Percentiles rank a stretch among this genome's conserved stretches.
These are phyloP conservation scores for Crotalus viridis DNA, from an alignment of 2,113 vertebrate species.

Conservation along the genomic window DNA sequence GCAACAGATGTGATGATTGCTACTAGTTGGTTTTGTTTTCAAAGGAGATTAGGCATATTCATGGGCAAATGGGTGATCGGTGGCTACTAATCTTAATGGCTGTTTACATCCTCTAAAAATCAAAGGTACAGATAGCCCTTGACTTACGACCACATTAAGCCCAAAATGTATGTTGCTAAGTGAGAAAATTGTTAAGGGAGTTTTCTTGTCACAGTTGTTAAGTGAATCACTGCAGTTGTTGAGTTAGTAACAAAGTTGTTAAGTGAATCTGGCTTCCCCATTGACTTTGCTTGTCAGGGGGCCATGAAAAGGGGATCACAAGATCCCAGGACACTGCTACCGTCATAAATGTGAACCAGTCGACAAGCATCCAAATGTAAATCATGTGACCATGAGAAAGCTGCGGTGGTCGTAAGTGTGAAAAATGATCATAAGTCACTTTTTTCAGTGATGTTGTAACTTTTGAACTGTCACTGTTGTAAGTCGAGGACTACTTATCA, in stretches of 20 bases:
- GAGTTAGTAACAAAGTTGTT: background rate
- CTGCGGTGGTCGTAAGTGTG: background rate
- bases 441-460: too few relatives aligned
- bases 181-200: background rate
- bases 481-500: background rate
- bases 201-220: background rate
- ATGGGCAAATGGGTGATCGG: background rate
- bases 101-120: background rate
- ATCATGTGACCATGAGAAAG: background rate
- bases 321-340: background rate
- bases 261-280: background rate
- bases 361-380: background rate
- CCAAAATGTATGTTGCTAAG: background rate
- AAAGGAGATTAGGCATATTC: background rate
- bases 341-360: background rate
- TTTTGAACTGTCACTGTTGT: background rate
- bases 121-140: background rate
- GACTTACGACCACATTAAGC: background rate
- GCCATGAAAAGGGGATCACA: too few relatives aligned
- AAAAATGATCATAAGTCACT: background rate
- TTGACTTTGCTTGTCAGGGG: background rate
- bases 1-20: background rate
- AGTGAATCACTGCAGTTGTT: background rate
- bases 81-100: background rate
- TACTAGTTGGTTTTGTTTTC: background rate